Conservation (phyloP, 2,797 vertebrate genomes). For the Sternotherus odoratus region DNA sequence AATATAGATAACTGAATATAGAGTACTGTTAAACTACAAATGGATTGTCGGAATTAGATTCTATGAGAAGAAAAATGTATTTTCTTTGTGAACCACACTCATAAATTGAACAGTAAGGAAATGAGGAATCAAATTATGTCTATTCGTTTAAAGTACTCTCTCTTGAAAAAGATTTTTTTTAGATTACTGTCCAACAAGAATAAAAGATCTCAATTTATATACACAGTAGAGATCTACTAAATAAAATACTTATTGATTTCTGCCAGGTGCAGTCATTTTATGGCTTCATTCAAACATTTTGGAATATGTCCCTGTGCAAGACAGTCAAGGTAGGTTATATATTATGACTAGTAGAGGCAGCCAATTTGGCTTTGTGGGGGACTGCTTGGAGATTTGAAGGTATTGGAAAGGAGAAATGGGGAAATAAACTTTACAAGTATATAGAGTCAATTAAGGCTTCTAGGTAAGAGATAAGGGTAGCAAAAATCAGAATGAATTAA, state of each 20-base stretch:
- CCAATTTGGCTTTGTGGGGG: not conserved
- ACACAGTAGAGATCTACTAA: not conserved
- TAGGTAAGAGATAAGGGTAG: not conserved
- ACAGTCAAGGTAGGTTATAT: not conserved
- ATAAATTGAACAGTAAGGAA: not conserved
- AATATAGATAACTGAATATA: not conserved
- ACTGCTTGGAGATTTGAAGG: not conserved
- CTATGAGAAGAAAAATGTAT: not conserved
- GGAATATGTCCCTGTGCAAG: not conserved
- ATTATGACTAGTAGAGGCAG: not conserved
- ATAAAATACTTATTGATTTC: not conserved
- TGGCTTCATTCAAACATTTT: not conserved
- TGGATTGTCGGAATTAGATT: not conserved
- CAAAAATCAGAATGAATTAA: not conserved
- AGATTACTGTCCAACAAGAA: not conserved
- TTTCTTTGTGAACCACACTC: not conserved
- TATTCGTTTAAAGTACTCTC: conserved; percentile 20
- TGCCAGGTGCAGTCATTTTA: not conserved
- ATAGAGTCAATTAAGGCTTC: not conserved
- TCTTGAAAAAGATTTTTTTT: not conserved
- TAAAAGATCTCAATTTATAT: not conserved
- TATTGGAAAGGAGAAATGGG: not conserved
- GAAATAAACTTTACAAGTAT: not conserved
- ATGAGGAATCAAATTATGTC: not conserved
- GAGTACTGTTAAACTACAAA: not conserved